Percentiles rank a stretch among this genome's conserved stretches.
Conservation (phyloP, 2,113 vertebrate genomes). For the Coryphaenoides rupestris region DNA sequence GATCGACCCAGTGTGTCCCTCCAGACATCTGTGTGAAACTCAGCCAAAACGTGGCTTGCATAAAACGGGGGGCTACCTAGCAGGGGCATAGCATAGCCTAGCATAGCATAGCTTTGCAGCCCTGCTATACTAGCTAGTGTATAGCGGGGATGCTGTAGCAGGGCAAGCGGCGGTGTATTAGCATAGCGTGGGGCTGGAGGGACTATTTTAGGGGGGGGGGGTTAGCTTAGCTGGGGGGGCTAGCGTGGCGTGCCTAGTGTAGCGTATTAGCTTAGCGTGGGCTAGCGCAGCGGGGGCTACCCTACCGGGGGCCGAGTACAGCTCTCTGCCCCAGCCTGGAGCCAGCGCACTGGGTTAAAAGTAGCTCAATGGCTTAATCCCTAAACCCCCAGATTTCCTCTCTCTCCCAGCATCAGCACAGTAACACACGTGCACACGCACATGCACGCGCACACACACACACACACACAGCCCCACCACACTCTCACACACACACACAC, state of each 20-base stretch:
- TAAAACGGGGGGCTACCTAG: not conserved
- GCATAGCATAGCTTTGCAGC: slow-evolving; percentile 1
- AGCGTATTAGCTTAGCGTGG: not conserved
- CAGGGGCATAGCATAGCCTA: too few relatives aligned
- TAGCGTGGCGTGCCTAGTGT: too few relatives aligned
- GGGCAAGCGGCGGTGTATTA: too few relatives aligned
- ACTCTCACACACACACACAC: too few relatives aligned
- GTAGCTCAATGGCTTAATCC: slow-evolving; percentile 52
- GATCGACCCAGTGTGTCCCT: slow-evolving; percentile 28
- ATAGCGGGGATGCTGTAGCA: not conserved
- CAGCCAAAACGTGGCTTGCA: not conserved
- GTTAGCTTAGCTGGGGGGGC: too few relatives aligned
- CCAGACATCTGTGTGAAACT: slow-evolving; percentile 56
- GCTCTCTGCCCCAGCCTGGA: slow-evolving; percentile 40
- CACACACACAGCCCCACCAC: too few relatives aligned
- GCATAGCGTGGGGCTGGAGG: too few relatives aligned
- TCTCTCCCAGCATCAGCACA: not conserved
- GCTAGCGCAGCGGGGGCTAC: not conserved
- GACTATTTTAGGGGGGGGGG: too few relatives aligned
- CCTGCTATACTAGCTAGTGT: too few relatives aligned
- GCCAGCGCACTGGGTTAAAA: slow-evolving; percentile 38
- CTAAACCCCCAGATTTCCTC: slow-evolving; percentile 54
- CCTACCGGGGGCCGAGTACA: not conserved
- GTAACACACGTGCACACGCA: too few relatives aligned
- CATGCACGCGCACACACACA: too few relatives aligned